A percentile compares a stretch with the other conserved stretches of the same genome.
Conservation (phyloP, 2,113 vertebrate species). For the Cebus imitator region DNA sequence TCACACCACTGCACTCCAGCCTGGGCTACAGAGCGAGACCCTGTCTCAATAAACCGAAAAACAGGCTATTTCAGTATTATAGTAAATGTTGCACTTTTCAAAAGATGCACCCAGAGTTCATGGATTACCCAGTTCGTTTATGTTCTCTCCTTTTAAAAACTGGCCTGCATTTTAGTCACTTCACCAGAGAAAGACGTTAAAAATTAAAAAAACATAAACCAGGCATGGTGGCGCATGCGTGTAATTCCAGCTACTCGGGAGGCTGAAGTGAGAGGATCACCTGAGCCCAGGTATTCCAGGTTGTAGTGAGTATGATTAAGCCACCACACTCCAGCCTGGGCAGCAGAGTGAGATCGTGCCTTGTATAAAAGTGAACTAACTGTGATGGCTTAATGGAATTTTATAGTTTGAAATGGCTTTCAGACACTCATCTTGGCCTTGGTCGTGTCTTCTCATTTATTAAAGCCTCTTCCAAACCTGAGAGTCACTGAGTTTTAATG, state of each 20-base stretch:
- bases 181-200: neutral
- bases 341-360: neutral
- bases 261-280: neutral
- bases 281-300: neutral
- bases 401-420: neutral
- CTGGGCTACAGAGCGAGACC: too few species aligned
- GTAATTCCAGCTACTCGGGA: neutral
- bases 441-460: neutral
- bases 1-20: too few species aligned
- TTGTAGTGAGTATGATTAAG: neutral
- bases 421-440: neutral
- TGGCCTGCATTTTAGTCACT: neutral
- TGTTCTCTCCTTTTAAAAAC: neutral
- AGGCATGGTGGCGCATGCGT: neutral
- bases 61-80: neutral
- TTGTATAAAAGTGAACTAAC: neutral
- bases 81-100: neutral
- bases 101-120: neutral
- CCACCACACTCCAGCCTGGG: neutral
- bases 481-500: constrained; percentile 22
- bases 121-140: neutral
- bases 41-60: too few species aligned
- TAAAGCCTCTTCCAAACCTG: neutral
- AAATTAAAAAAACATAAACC: neutral
- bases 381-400: neutral